Evolutionary conservation across 2,888 invertebrate species (phyloP).

Genomic region (Mactromeris polynyma): DNA sequence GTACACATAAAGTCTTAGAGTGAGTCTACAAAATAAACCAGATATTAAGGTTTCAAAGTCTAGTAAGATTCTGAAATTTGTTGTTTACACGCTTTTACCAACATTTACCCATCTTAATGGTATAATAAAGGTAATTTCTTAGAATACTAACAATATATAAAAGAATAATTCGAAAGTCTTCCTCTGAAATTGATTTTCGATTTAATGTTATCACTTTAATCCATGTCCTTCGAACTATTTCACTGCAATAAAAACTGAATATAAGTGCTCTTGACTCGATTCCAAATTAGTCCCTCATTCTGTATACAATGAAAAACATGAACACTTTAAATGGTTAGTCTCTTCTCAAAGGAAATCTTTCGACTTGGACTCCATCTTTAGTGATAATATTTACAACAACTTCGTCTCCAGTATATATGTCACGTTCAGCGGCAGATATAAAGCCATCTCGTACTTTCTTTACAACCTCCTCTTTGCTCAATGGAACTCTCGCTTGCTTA

Average conservation of each 20-base stretch:
- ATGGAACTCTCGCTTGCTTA: constrained; percentile 89
- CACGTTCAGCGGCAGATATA: constrained; percentile 98
- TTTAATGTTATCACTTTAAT: neutral
- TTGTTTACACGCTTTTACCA: neutral
- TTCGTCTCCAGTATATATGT: constrained; percentile 98
- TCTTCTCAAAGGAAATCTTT: constrained; percentile 92
- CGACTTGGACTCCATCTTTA: constrained; percentile 92
- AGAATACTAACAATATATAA: no score
- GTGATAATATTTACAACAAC: constrained; percentile 95
- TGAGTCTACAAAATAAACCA: no score
- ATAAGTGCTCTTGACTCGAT: neutral
- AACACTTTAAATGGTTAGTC: constrained; percentile 90
- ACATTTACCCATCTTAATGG: no score
- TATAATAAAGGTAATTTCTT: no score
- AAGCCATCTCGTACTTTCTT: constrained; percentile 97
- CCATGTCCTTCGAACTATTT: neutral
- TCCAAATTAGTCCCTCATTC: neutral
- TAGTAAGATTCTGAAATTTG: neutral
- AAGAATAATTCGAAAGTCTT: neutral
- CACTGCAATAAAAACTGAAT: no score
- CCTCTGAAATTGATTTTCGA: neutral
- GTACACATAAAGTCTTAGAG: no score
- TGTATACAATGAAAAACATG: neutral
- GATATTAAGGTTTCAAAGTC: no score
- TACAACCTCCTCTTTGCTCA: constrained; percentile 94